Evolutionary conservation across 1,140 invertebrate species (phyloP), one percentile per base, ranked within the genome.

Genomic region (Sitophilus oryzae): DNA sequence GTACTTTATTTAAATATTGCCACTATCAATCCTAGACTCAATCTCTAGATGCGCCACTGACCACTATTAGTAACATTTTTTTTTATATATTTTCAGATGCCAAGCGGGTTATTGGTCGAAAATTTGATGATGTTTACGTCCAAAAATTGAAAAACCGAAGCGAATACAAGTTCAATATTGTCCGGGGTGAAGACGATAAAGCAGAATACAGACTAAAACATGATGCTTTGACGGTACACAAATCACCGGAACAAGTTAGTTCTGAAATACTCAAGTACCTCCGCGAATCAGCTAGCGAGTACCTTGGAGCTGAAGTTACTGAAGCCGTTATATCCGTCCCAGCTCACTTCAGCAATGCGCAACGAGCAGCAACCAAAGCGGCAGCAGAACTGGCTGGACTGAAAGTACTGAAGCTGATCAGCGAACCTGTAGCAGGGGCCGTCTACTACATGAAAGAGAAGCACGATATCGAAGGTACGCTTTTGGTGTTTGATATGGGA

Each of bases 341-440:
- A 15, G 56, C 56, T 8, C 30, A 58, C 22, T 58, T 58, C 14
- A 58, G 50, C 11, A 55, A 46, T 23, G 34, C 56, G n/a, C 49
- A 58, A 43, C 44, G 56, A 44, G 22, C 30, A 41, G 56, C 56
- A 19, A 58, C 49, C 18, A 47, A 42, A 43, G 18, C 15, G 22
- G 50, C 50, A 9, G 49, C 46, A 3, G 50, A 52, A 16, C 11
- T 76, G 48, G 78, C 76, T 40, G 82, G 86, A 66, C 77, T 72
- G 62, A 84, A 76, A 52, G 52, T 59, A 1, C 38, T 84, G 61
- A 74, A 82, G 54, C 81, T 85, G 44, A 81, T 84, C 63, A 83
- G 83, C 50, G 83, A 84, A 61, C 81, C 82, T 59, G 84, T 83
- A 9, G 83, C 84, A 21, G 84, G 82, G 18, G 82, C 83, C 19